Evolutionary conservation across 2,888 invertebrate species (phyloP), one percentile per base, ranked within the genome.

Genomic region (Belgica antarctica): DNA sequence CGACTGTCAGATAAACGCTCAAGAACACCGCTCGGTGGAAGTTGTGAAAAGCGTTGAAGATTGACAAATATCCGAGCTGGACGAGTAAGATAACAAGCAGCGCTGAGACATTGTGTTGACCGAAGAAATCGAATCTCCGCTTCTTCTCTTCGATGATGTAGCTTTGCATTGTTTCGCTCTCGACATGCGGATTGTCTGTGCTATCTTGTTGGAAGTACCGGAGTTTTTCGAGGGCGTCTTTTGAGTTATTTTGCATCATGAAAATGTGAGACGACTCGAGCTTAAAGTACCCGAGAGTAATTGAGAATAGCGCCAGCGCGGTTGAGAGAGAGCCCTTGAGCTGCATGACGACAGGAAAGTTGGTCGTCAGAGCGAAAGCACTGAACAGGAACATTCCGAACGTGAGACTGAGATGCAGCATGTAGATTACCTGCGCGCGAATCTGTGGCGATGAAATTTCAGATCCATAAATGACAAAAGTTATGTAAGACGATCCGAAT

Each of bases 361-460:
- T 22, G 1, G 2, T 24, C n/a, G 10, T 10, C 27, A 22, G 12
- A 1, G 12, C 5, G 22, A 46, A 65, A 15, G 25, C 8, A 3
- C 36, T 12, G 17, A 34, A 34, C 2, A 65, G 1, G 5, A 65
- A 46, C 41, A 65, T 65, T 8, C 65, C 65, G n/a, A 65, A 1
- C 1, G 65, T 65, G 1, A 65, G 8, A 15, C 7, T 46, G 15
- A 65, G 17, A 10, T 65, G 65, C 7, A 46, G 12, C n/a, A 65
- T 10, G 27, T 25, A 46, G 12, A 65, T 12, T 2, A 46, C n/a
- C 5, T 65, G 25, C 1, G 46, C 65, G 15, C 65, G 7, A n/a
- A 46, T 12, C 2, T 41, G 8, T 2, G 22, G 22, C 27, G 65
- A 65, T 36, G 65, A 25, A 22, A 65, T 65, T 25, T 65, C 65